Conservation (phyloP, 2,113 vertebrate species). For the Muntiacus muntjak region DNA sequence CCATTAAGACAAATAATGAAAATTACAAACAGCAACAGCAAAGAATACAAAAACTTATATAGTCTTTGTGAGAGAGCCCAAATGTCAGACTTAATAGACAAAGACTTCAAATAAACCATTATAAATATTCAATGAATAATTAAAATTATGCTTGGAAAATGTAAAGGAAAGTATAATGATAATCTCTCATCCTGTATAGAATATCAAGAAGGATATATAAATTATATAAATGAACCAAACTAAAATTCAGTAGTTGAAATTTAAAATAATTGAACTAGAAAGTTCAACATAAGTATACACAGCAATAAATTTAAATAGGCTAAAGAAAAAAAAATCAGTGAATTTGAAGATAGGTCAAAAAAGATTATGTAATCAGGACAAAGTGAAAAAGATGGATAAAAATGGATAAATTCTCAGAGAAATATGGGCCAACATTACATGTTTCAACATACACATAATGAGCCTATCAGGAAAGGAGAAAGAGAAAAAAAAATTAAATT, state of each 20-base stretch:
- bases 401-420: neutral
- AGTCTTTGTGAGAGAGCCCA: neutral
- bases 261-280: neutral
- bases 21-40: neutral
- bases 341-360: neutral
- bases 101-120: neutral
- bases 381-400: neutral
- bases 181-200: neutral
- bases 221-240: neutral
- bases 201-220: neutral
- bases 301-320: neutral
- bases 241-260: neutral
- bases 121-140: neutral
- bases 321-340: neutral
- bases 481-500: neutral
- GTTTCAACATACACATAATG: neutral
- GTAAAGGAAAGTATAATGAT: neutral
- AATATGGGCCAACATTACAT: neutral
- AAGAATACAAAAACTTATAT: neutral
- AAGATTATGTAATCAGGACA: neutral
- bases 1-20: neutral
- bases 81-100: neutral
- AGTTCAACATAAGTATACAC: neutral
- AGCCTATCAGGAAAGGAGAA: neutral
- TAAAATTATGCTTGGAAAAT: neutral